Conservation (phyloP, 2,888 invertebrate species). For the Phaonia tiefii region DNA sequence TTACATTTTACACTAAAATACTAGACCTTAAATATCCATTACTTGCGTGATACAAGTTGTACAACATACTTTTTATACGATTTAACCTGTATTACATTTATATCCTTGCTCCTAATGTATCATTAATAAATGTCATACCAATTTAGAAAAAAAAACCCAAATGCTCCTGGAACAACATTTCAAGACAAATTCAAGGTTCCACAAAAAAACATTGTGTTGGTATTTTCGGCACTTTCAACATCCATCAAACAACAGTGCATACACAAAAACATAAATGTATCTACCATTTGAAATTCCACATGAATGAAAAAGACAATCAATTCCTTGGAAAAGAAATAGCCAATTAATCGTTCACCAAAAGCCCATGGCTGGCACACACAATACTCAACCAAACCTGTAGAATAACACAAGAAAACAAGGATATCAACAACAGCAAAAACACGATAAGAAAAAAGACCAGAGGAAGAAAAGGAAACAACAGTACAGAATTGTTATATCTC, state of each 20-base stretch:
- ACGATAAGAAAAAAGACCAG: background rate
- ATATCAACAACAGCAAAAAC: constrained; percentile 27
- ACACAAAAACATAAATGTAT: background rate
- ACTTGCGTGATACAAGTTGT: no score
- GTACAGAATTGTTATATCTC: constrained; percentile 51
- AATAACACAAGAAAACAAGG: background rate
- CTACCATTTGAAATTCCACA: background rate
- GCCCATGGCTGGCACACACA: background rate
- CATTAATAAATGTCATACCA: constrained; percentile 21
- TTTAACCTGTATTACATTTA: no score
- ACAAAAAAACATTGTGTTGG: no score
- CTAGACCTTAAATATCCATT: no score
- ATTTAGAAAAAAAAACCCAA: background rate
- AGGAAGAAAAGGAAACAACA: background rate
- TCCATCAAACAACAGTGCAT: constrained; percentile 16
- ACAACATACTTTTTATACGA: no score
- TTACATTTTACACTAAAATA: no score
- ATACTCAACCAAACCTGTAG: background rate
- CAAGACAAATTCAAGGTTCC: no score
- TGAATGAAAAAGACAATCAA: constrained; percentile 44
- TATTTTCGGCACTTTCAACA: background rate
- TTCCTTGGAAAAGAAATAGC: constrained; percentile 50
- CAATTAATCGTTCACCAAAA: constrained; percentile 62
- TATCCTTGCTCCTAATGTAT: no score
- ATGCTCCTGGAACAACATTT: no score